Evolutionary conservation across 2,797 vertebrate species (phyloP).

Genomic region (Xerus rutilus): DNA sequence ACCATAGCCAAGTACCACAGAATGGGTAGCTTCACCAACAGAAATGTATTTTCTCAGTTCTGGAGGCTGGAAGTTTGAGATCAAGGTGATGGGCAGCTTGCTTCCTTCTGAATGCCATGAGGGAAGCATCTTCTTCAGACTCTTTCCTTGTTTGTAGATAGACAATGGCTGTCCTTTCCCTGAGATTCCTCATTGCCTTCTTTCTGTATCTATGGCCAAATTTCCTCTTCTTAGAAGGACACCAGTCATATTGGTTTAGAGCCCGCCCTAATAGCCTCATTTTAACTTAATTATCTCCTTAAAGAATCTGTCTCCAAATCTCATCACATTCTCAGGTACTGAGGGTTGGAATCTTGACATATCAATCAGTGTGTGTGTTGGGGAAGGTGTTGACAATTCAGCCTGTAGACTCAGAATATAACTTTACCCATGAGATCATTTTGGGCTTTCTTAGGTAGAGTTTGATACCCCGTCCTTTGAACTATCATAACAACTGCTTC

Average conservation of each 20-base stretch:
- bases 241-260: background rate
- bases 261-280: background rate
- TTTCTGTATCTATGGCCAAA: background rate
- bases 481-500: background rate
- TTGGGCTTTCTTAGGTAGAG: background rate
- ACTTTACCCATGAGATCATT: background rate
- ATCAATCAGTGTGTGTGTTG: background rate
- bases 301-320: background rate
- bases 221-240: background rate
- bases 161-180: background rate
- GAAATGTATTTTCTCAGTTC: background rate
- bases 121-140: background rate
- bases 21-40: background rate
- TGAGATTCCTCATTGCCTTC: background rate
- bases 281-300: constrained; percentile 26
- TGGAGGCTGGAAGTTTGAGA: background rate
- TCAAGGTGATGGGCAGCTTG: background rate
- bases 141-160: background rate
- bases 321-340: background rate
- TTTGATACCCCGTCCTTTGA: background rate
- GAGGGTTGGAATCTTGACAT: background rate
- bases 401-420: background rate
- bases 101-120: background rate
- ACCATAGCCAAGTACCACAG: background rate
- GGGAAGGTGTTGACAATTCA: background rate